Percentiles rank a stretch among this genome's conserved stretches.
phyloP scores from a whole-genome alignment of 2,797 vertebrate genomes.

The Salarias fasciatus region DNA sequence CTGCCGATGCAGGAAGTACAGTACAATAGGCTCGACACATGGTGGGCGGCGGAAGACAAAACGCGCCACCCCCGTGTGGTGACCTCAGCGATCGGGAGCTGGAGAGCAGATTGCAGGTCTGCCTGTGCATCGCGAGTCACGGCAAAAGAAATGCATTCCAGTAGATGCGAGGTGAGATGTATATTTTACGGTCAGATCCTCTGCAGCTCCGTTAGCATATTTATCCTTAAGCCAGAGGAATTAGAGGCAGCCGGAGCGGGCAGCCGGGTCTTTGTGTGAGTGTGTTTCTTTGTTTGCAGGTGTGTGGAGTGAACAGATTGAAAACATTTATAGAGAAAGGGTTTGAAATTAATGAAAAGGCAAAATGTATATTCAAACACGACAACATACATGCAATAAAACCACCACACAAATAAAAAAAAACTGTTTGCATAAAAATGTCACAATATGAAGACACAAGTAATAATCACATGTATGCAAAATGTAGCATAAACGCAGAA shows the following conservation, averaged over 20 bases:
- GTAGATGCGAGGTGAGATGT: slow-evolving; percentile 3
- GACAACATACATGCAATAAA: no score
- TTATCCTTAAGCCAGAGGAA: neutral
- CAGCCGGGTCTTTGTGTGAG: no score
- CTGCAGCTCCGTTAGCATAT: neutral
- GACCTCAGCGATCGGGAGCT: slow-evolving; percentile 26
- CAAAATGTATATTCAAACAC: no score
- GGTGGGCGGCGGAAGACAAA: slow-evolving; percentile 37
- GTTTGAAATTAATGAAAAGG: neutral
- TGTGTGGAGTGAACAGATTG: neutral
- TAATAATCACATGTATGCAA: no score
- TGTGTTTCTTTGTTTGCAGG: neutral
- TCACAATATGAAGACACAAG: no score
- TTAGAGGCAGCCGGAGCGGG: neutral
- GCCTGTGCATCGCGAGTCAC: neutral
- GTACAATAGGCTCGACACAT: slow-evolving; percentile 21
- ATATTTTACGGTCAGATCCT: no score
- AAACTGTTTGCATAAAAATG: no score
- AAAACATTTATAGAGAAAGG: neutral
- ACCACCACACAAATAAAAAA: no score
- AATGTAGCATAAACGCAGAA: no score
- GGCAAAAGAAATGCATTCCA: neutral
- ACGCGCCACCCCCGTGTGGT: slow-evolving; percentile 12
- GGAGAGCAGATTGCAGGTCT: neutral
- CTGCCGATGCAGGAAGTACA: slow-evolving; percentile 39